Base-by-base conservation (phyloP, 2,888 invertebrate species). In the Pasiphila rectangulata region DNA sequence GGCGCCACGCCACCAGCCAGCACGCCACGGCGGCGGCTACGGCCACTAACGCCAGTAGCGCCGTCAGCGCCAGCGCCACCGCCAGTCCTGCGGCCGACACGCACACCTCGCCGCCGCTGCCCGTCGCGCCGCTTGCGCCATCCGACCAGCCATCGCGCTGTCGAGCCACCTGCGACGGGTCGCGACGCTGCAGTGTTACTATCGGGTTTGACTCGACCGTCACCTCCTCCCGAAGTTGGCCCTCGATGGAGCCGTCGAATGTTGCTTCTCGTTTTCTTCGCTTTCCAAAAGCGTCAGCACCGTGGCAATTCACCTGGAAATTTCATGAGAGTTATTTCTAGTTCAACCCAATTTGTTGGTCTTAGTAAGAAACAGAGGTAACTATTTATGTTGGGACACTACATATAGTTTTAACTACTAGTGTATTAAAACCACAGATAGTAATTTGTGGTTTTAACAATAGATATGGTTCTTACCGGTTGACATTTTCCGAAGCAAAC, bases 401-500 rank as follows among this genome's bases (percentile, higher is more conserved):
- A n/a, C n/a, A n/a, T n/a, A n/a, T n/a, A n/a, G n/a, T n/a, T n/a
- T n/a, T n/a, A n/a, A n/a, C n/a, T n/a, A n/a, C n/a, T n/a, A n/a
- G n/a, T n/a, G n/a, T n/a, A n/a, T n/a, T n/a, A n/a, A n/a, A n/a
- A n/a, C n/a, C n/a, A n/a, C n/a, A n/a, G 12, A 25, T 4, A 2
- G 6, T 12, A 25, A 25, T 6, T 10, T 12, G 9, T 10, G 5
- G 2, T 25, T 25, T 25, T 5, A 5, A 24, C 1, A 24, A 15
- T 29, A 16, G 17, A 7, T 24, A 5, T n/a, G 20, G 10, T 29
- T 55, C 93, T 91, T 86, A 95, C 97, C 64, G 97, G 97, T 90
- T 97, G 97, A 77, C 97, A 98, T 85, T 94, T 95, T 75, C 97
- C 97, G 72, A 97, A 97, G 90, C 97, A 97, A 5, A 98, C 97